Evolutionary conservation across 2,113 vertebrate genomes (phyloP).

Genomic region (Columbina picui): DNA sequence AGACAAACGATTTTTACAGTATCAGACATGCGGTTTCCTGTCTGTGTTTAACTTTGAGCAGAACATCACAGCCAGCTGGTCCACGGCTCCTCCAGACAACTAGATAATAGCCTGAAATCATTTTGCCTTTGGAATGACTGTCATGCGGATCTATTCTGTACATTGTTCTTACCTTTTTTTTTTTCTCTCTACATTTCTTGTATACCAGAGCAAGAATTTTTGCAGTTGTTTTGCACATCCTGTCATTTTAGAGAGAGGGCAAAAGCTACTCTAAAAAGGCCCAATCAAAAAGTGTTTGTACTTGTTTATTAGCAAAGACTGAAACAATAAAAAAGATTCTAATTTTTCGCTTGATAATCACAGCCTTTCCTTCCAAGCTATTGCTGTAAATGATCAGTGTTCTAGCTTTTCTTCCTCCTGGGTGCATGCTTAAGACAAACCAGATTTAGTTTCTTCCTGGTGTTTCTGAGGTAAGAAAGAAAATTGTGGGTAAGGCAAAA

Average conservation of each 20-base stretch:
- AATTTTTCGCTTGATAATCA: background rate
- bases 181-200: background rate
- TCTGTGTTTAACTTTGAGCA: slow-evolving; percentile 88
- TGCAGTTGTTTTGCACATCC: background rate
- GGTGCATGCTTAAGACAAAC: background rate
- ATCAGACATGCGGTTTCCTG: slow-evolving; percentile 97
- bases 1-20: slow-evolving; percentile 83
- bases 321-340: background rate
- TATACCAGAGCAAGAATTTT: background rate
- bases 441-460: slow-evolving; percentile 14
- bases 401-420: background rate
- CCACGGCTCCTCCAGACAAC: slow-evolving; percentile 70
- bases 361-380: background rate
- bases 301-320: background rate
- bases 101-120: slow-evolving; percentile 67
- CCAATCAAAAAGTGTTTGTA: background rate
- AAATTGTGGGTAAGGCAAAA: slow-evolving; percentile 7
- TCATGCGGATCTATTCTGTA: slow-evolving; percentile 27
- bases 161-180: background rate
- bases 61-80: slow-evolving; percentile 81
- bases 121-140: slow-evolving; percentile 64
- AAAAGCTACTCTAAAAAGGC: background rate
- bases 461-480: slow-evolving; percentile 12
- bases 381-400: background rate
- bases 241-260: background rate